phyloP scores from a whole-genome alignment of 2,113 vertebrate species.

The Anas platyrhynchos region DNA sequence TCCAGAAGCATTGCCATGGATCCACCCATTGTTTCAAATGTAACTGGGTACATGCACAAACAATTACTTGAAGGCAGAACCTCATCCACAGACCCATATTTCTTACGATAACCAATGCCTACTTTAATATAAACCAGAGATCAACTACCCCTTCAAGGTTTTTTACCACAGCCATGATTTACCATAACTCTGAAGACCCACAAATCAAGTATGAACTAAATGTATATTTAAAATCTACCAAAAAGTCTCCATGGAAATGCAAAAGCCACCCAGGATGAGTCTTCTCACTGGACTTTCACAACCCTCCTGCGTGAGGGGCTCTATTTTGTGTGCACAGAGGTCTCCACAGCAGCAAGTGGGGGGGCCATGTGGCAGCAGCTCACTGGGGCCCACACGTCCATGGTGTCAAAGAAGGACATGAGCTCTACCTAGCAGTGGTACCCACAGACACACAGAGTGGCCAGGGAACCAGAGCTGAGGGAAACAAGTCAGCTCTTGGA shows the following conservation, averaged over 20 bases:
- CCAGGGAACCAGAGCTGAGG: accelerated
- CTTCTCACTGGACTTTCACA: accelerated
- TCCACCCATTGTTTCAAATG: background rate
- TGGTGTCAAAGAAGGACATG: accelerated
- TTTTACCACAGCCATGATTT: background rate
- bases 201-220: background rate
- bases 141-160: background rate
- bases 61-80: background rate
- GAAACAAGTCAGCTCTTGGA: background rate
- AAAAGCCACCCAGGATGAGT: background rate
- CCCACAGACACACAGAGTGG: accelerated
- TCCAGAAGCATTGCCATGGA: background rate
- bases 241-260: background rate
- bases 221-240: background rate
- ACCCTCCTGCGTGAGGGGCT: background rate
- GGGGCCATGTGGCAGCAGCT: background rate
- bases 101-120: background rate
- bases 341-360: background rate
- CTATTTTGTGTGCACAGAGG: background rate
- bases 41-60: background rate
- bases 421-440: background rate
- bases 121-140: background rate
- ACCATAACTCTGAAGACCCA: background rate
- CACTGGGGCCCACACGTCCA: accelerated
- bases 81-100: background rate